Conservation (phyloP, 2,797 vertebrate species). For the Acestrorhynchus altus region DNA sequence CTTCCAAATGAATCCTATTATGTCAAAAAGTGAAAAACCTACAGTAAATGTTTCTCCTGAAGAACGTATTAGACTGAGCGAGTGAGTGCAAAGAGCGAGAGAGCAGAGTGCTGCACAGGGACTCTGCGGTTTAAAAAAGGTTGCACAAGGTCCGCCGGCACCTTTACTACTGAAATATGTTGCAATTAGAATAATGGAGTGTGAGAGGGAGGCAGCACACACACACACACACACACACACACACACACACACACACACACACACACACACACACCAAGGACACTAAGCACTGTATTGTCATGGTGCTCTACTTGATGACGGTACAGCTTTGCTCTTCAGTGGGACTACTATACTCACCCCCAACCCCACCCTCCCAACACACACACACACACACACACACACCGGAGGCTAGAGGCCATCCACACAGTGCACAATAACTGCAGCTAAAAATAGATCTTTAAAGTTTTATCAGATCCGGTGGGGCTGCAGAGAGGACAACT, state of each 20-base stretch:
- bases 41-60: too few species aligned
- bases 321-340: conserved; percentile 32
- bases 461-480: conserved; percentile 47
- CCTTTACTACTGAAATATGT: conserved; percentile 46
- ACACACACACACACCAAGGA: conserved; percentile 34
- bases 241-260: conserved; percentile 2
- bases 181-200: conserved; percentile 55
- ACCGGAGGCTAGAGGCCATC: conserved; percentile 34
- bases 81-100: background rate
- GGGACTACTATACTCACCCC: conserved; percentile 30
- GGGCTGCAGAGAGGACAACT: conserved; percentile 44
- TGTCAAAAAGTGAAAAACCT: too few species aligned
- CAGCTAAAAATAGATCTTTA: conserved; percentile 52
- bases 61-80: background rate
- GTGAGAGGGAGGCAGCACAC: conserved; percentile 1
- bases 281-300: conserved; percentile 29
- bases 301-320: conserved; percentile 34
- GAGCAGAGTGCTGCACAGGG: background rate
- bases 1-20: too few species aligned
- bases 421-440: conserved; percentile 46
- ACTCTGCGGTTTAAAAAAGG: conserved; percentile 19
- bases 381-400: conserved; percentile 17
- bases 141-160: conserved; percentile 26
- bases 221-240: conserved; percentile 10
- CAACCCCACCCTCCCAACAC: background rate